Conservation (phyloP, 2,113 vertebrate genomes). For the cat (Felis catus) region DNA sequence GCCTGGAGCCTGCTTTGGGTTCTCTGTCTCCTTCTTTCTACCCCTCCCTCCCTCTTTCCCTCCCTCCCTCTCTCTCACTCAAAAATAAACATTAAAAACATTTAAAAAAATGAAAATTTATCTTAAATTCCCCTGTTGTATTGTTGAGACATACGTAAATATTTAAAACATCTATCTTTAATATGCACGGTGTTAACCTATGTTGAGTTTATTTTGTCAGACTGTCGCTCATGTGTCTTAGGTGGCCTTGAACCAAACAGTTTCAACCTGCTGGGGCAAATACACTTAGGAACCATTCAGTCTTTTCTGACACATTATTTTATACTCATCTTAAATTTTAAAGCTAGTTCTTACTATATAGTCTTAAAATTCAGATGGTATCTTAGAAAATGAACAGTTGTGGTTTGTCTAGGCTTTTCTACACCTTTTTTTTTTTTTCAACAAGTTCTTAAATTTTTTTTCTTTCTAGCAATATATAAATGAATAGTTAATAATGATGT, state of each 20-base stretch:
- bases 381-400: not conserved
- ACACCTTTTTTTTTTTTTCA: not conserved
- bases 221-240: not conserved
- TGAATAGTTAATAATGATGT: not conserved
- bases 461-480: not conserved
- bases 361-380: not conserved
- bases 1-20: not conserved
- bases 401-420: not conserved
- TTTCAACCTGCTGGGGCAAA: not conserved
- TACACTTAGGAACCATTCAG: not conserved
- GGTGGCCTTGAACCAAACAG: not conserved
- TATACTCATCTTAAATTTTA: not conserved
- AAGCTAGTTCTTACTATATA: not conserved
- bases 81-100: no score
- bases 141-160: not conserved
- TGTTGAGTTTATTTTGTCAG: not conserved
- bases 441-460: not conserved
- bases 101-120: not conserved
- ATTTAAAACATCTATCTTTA: not conserved
- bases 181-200: not conserved
- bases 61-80: no score
- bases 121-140: not conserved
- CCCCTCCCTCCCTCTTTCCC: not conserved
- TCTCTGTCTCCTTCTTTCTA: not conserved
- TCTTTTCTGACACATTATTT: conserved; percentile 38